These are phyloP conservation scores for Philhelius pedissequus DNA, from an alignment of 2,888 invertebrate species.

Conservation along the genomic window DNA sequence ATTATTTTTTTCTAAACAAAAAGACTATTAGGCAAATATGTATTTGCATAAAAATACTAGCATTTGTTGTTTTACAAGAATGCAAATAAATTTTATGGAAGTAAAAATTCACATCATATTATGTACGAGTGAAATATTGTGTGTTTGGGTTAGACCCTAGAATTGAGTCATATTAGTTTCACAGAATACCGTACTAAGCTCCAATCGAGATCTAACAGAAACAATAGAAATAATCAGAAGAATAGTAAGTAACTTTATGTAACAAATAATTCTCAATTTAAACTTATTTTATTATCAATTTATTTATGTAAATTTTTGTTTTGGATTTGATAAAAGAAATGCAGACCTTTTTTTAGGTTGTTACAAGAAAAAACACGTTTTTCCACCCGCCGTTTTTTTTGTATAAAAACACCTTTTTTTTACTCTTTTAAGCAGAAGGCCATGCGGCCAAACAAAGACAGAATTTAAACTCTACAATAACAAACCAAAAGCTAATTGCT, in stretches of 20 bases:
- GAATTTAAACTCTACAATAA: conserved; percentile 7
- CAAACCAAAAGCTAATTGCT: background rate
- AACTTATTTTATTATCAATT: background rate
- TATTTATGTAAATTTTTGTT: background rate
- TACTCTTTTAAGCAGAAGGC: conserved; percentile 7
- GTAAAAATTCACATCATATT: background rate
- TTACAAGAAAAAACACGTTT: conserved; percentile 51
- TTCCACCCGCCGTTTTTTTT: conserved; percentile 45
- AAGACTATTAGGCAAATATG: background rate
- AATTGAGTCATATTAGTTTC: background rate
- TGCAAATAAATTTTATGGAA: background rate
- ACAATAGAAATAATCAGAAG: background rate
- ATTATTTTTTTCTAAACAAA: background rate
- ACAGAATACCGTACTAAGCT: background rate
- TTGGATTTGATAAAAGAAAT: background rate
- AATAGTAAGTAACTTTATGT: background rate
- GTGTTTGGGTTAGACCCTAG: background rate
- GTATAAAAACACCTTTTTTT: conserved; percentile 3
- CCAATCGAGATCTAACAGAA: background rate
- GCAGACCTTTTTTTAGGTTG: background rate
- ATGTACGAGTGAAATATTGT: background rate
- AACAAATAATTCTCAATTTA: background rate
- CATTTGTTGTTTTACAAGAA: background rate
- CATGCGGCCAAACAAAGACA: conserved; percentile 46
- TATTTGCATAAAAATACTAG: background rate